Base-by-base conservation (phyloP, 2,888 invertebrate species). In the Drosophila cognata region DNA sequence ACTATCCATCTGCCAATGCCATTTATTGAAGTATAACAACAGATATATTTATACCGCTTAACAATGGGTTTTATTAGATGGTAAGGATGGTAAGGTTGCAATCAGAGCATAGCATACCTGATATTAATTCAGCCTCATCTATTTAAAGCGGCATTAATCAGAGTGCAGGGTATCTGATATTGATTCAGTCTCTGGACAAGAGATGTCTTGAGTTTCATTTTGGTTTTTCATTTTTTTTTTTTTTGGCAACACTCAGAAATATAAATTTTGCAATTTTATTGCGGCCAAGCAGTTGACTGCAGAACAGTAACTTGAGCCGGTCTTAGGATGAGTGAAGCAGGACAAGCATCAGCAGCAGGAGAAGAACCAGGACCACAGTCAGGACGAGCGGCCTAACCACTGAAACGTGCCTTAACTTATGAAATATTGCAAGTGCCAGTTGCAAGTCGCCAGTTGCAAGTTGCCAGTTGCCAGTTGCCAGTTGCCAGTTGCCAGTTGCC, bases 391-490 rank as follows among this genome's bases (percentile, higher is more conserved):
- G 81, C 73, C 73, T 78, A 77, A 80, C 91, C 88, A 91, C 91
- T 82, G 85, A 76, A 85, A 89, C 88, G 88, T 89, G 88, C 86
- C 78, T 81, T 79, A 83, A 82, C 82, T 88, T 89, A 71, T 91
- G 78, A 91, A 91, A 91, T 84, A 77, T 74, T 65, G 74, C 77
- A 73, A 82, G 66, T 72, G 72, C 68, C 72, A 71, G 72, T 71
- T 84, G 84, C 85, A 35, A 35, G 35, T 35, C 13, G 35, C 35
- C 13, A 35, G 35, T 35, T 13, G 33, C 11, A 0, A 33, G 13
- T 35, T 36, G 35, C 33, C 0, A 33, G 33, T 33, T 5, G 35
- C 35, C 1, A 3, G 33, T 33, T 0, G 11, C 33, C 33, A 35
- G 11, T 33, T 33, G 33, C 33, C 11, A 33, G 33, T 33, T 10